Conservation (phyloP, 2,888 invertebrate genomes). For the Drepanosiphum platanoidis region DNA sequence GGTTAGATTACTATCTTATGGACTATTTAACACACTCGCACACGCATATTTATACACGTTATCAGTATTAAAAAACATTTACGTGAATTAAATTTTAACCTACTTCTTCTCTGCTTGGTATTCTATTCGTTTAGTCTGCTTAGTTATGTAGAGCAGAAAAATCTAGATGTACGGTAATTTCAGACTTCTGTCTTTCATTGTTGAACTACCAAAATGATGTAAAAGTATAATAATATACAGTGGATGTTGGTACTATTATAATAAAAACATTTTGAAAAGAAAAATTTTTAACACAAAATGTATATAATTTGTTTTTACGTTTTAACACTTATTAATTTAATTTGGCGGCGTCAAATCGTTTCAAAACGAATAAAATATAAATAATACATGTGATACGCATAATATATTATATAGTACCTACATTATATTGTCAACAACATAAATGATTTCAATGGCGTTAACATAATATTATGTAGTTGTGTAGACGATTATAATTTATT, state of each 20-base stretch:
- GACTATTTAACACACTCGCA: constrained; percentile 6
- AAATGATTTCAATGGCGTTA: not conserved
- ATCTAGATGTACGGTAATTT: constrained; percentile 37
- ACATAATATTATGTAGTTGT: not conserved
- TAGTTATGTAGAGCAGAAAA: constrained; percentile 57
- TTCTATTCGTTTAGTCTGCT: constrained; percentile 1
- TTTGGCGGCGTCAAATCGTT: not conserved
- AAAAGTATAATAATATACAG: not conserved
- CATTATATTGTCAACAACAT: not conserved
- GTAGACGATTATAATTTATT: not conserved
- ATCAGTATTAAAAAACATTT: not conserved
- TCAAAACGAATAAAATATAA: not conserved
- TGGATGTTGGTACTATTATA: not conserved
- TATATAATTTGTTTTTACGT: not conserved
- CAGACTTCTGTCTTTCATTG: constrained; percentile 14
- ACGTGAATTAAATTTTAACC: constrained; percentile 29
- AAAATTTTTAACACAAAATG: not conserved
- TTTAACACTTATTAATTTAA: not conserved
- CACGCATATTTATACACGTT: not conserved
- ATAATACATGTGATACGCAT: not conserved
- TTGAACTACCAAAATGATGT: not conserved
- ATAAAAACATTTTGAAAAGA: not conserved
- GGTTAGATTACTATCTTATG: not conserved
- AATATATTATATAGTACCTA: too few species aligned
- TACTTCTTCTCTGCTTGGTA: constrained; percentile 17